Percentiles rank a stretch among this genome's conserved stretches.
Evolutionary conservation across 1,140 invertebrate genomes (phyloP).

Genomic region (Drosophila micromelanica): DNA sequence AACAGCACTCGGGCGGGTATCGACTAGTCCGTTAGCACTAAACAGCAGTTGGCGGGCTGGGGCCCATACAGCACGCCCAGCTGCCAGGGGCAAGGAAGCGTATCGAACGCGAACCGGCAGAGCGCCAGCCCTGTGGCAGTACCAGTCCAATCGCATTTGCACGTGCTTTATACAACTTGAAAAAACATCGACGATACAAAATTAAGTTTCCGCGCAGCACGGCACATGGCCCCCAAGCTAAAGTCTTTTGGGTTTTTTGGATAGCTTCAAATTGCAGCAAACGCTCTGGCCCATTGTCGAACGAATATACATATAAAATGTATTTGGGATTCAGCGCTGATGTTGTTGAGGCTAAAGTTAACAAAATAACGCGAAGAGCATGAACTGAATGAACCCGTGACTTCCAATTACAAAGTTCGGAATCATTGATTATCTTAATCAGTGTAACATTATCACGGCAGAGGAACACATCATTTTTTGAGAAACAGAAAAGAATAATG

Average conservation of each 20-base stretch:
- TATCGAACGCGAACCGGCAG: slow-evolving; percentile 17
- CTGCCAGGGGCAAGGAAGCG: slow-evolving; percentile 9
- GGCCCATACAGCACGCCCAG: background rate
- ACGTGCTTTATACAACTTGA: slow-evolving; percentile 51
- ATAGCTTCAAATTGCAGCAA: slow-evolving; percentile 37
- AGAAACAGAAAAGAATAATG: background rate
- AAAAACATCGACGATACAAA: slow-evolving; percentile 53
- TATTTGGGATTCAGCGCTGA: slow-evolving; percentile 46
- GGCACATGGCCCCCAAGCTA: slow-evolving; percentile 4
- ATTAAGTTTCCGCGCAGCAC: slow-evolving; percentile 52
- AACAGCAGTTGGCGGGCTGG: background rate
- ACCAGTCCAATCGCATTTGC: slow-evolving; percentile 33
- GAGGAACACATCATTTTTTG: background rate
- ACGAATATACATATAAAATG: slow-evolving; percentile 9
- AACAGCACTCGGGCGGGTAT: slow-evolving; percentile 24
- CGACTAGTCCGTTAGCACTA: slow-evolving; percentile 33
- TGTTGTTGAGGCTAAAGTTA: slow-evolving; percentile 22
- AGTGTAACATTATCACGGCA: slow-evolving; percentile 35
- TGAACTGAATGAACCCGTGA: slow-evolving; percentile 37
- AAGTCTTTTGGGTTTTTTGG: background rate
- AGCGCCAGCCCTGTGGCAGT: slow-evolving; percentile 12
- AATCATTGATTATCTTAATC: slow-evolving; percentile 50
- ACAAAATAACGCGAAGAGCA: slow-evolving; percentile 11
- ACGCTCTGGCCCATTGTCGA: slow-evolving; percentile 11
- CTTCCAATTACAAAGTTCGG: slow-evolving; percentile 58